phyloP scores from a whole-genome alignment of 2,113 vertebrate genomes.

The Amblyopsis rosae region DNA sequence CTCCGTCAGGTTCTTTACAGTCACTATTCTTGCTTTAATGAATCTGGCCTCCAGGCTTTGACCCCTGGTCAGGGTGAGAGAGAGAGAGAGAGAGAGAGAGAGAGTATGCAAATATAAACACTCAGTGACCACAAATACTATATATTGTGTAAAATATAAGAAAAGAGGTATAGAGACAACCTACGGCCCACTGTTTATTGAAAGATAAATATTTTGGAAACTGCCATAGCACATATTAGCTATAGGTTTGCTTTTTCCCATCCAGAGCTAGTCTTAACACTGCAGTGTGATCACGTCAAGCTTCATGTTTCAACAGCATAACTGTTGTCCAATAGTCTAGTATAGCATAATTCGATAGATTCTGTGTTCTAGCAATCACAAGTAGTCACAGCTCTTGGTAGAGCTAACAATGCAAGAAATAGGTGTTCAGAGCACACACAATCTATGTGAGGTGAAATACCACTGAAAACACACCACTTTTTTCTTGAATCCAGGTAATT shows the following conservation, averaged over 20 bases:
- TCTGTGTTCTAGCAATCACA: constrained; percentile 15
- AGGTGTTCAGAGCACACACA: constrained; percentile 3
- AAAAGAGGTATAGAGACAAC: neutral
- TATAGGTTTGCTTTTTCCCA: neutral
- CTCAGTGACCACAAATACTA: neutral
- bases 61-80: no score
- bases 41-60: no score
- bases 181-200: neutral
- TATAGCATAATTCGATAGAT: constrained; percentile 11
- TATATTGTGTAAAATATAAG: neutral
- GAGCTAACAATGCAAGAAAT: constrained; percentile 5
- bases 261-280: neutral
- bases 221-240: constrained; percentile 1
- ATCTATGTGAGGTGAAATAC: neutral
- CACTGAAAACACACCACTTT: neutral
- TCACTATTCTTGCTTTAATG: no score
- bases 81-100: neutral
- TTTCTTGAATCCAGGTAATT: no score
- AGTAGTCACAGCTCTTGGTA: constrained; percentile 1
- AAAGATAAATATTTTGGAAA: neutral
- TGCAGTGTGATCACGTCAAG: neutral
- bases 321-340: no score
- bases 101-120: neutral
- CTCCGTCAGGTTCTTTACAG: no score
- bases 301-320: neutral